These are phyloP conservation scores for Piaya cayana DNA, from an alignment of 2,113 vertebrate genomes.

Conservation along the genomic window DNA sequence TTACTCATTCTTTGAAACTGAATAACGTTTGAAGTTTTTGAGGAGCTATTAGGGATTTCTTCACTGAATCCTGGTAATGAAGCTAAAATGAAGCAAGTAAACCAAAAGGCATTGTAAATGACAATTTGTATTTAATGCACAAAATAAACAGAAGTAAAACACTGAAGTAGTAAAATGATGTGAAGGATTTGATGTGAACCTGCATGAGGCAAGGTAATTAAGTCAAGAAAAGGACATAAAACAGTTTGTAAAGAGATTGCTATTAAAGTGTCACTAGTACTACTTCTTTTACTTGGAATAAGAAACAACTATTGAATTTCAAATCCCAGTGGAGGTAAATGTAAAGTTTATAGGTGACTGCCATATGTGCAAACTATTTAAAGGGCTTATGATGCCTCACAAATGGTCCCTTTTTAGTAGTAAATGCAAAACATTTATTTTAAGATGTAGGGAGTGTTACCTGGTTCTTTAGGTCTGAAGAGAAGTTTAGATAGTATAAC, in stretches of 20 bases:
- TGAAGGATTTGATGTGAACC: conserved; percentile 24
- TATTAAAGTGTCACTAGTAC: conserved; percentile 39
- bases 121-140: neutral
- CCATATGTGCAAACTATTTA: conserved; percentile 5
- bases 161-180: neutral
- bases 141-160: conserved; percentile 39
- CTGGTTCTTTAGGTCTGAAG: neutral
- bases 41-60: conserved; percentile 11
- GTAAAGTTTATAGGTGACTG: conserved; percentile 28
- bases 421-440: neutral
- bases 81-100: conserved; percentile 32
- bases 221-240: conserved; percentile 30
- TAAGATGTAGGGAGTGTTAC: neutral
- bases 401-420: neutral
- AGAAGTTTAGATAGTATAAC: neutral
- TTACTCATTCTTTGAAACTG: neutral
- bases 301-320: conserved; percentile 10
- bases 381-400: neutral
- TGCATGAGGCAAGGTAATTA: conserved; percentile 27
- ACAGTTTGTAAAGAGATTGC: conserved; percentile 54
- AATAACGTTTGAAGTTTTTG: neutral
- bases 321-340: neutral
- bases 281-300: conserved; percentile 23
- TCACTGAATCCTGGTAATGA: neutral
- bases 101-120: conserved; percentile 21